Evolutionary conservation across 2,797 vertebrate genomes (phyloP), one percentile per base, ranked within the genome.

Genomic region (Helostoma temminkii): DNA sequence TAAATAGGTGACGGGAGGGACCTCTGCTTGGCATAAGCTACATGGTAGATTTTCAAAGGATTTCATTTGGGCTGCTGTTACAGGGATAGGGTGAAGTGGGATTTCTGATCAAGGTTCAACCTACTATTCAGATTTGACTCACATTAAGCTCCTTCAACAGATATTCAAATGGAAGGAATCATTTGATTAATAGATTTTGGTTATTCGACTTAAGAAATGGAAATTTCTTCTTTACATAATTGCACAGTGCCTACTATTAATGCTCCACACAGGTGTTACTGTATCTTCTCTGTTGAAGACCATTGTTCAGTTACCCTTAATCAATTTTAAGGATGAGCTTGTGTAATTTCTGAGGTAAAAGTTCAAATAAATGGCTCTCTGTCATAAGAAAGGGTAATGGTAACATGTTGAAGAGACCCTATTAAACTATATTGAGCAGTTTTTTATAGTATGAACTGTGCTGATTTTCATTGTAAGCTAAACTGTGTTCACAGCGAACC

Each of bases 1-100:
- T 82, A 88, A 85, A 90, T 86, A 82, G 78, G 83, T 87, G 86
- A 80, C 76, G 18, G 45, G 25, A 82, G 77, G 83, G 75, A 80
- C 79, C 68, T 78, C 63, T 61, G 71, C 78, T 68, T 84, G 78
- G 76, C 66, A 50, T 81, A 48, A 74, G 68, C 64, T 66, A 32
- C 69, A 37, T 75, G 59, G 67, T 49, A 71, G 70, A 82, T 84
- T 83, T 76, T 82, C 74, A 70, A 73, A 82, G 54, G 76, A 65
- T 74, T 71, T 84, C 73, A 80, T 88, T 84, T 75, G 74, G 70
- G 56, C 62, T 76, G 56, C 52, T 52, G 32, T 43, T 67, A 50
- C 66, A 75, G 22, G 25, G 12, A 67, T 56, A 49, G 65, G 65
- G 69, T 55, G 65, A 72, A 58, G 59, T 66, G n/a, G 19, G 22